A percentile compares a stretch with the other conserved stretches of the same genome.
These are phyloP conservation scores for Parambassis ranga DNA, from an alignment of 2,797 vertebrate genomes.

Conservation along the genomic window DNA sequence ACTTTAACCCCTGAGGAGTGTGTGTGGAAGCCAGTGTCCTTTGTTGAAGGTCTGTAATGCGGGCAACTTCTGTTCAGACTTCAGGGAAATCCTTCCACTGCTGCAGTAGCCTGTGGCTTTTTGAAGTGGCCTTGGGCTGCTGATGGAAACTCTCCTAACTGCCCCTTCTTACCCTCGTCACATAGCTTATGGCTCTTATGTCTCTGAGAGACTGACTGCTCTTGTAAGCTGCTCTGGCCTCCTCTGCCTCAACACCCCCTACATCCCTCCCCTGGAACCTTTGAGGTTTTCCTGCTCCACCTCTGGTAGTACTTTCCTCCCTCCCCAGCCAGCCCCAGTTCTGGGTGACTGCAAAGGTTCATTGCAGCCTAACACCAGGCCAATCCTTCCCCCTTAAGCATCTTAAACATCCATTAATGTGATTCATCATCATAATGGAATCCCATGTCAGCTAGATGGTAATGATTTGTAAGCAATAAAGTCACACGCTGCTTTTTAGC, in stretches of 20 bases:
- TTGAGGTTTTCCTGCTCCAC: not conserved
- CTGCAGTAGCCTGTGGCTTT: conserved; percentile 1
- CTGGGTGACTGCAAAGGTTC: conserved; percentile 33
- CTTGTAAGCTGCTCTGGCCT: not conserved
- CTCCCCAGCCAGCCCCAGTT: not conserved
- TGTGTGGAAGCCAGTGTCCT: conserved; percentile 31
- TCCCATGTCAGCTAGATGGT: conserved; percentile 43
- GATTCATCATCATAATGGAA: conserved; percentile 59
- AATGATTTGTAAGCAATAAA: conserved; percentile 64
- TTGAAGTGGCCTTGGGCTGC: conserved; percentile 12
- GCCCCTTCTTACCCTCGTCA: not conserved
- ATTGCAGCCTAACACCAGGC: conserved; percentile 18
- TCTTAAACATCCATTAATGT: conserved; percentile 48
- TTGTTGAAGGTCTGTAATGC: conserved; percentile 45
- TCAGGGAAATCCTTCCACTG: conserved; percentile 24
- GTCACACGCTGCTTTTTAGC: conserved; percentile 34
- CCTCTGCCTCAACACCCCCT: not conserved
- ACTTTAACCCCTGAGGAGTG: conserved; percentile 21
- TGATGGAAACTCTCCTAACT: not conserved
- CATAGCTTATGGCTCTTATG: not conserved
- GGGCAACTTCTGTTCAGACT: conserved; percentile 41
- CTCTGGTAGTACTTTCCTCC: not conserved
- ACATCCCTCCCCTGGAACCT: not conserved
- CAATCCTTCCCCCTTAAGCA: conserved; percentile 3
- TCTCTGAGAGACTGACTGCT: not conserved